Evolutionary conservation across 1,140 invertebrate species (phyloP).

Genomic region (Solen grandis): DNA sequence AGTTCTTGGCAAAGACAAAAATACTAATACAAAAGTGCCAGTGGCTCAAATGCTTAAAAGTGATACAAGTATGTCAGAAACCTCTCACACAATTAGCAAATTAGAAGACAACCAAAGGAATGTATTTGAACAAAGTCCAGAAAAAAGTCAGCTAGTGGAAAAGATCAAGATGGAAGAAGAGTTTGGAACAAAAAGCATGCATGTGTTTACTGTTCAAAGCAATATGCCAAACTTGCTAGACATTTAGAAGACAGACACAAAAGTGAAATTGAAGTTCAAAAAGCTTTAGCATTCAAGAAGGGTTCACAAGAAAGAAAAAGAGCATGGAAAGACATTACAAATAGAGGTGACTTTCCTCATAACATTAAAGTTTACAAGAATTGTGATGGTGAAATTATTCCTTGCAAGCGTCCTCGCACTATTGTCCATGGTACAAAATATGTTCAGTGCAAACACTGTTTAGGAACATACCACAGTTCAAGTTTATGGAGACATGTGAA

Average conservation of each 20-base stretch:
- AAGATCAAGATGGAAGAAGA: constrained; percentile 19
- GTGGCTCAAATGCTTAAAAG: too few relatives aligned
- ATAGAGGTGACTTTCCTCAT: constrained; percentile 30
- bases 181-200: constrained; percentile 37
- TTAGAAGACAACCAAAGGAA: too few relatives aligned
- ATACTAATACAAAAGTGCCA: too few relatives aligned
- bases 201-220: constrained; percentile 21
- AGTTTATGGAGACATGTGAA: constrained; percentile 31
- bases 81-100: too few relatives aligned
- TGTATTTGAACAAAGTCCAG: too few relatives aligned
- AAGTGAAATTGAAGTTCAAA: constrained; percentile 31
- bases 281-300: constrained; percentile 26
- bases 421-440: background rate
- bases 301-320: constrained; percentile 22
- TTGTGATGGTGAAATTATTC: constrained; percentile 28
- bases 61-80: too few relatives aligned
- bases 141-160: constrained; percentile 12
- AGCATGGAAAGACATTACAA: constrained; percentile 17
- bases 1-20: too few relatives aligned
- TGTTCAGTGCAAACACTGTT: constrained; percentile 6
- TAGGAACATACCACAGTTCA: constrained; percentile 5
- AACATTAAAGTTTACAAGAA: constrained; percentile 14
- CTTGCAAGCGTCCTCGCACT: constrained; percentile 5
- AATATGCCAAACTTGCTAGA: constrained; percentile 26
- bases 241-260: constrained; percentile 22